Evolutionary conservation across 2,113 vertebrate genomes (phyloP), one percentile per base, ranked within the genome.

Genomic region (Cnemophilus loriae): DNA sequence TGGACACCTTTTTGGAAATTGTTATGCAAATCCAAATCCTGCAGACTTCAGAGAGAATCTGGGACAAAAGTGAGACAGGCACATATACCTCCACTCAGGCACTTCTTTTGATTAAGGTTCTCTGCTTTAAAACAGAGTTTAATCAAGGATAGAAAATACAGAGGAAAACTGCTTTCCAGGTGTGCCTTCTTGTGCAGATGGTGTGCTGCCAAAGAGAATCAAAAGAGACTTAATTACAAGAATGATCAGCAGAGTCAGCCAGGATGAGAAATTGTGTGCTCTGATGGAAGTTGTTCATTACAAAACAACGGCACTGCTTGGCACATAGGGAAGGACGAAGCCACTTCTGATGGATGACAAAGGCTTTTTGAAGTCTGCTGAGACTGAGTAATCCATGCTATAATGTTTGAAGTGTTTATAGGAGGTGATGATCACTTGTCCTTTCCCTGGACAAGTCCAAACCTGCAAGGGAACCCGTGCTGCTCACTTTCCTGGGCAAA

Each of bases 111-210:
- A 94, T 96, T 97, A 76, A 91, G 97, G 84, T 77, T 94, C 81
- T 95, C 49, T 84, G 76, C 84, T 96, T 93, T 97, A 94, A 96
- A 96, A 61, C 52, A 93, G 89, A 92, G 70, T 93, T 98, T 96
- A 97, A 95, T 97, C 94, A 97, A 97, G 96, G 94, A 92, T 80
- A 96, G 64, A 47, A 93, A 95, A 96, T 87, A 11, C 84, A 78
- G 86, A 95, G 89, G 63, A 92, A 95, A 97, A 74, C 41, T 4
- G 20, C 65, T 93, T 97, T 97, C 75, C 96, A 97, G 95, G 90
- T 96, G 92, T 94, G 86, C 87, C 65, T 95, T 91, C 92, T 95
- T 96, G 92, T 89, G 87, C 93, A 96, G 89, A 95, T 97, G 94
- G 94, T 97, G 37, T 30, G 27, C 93, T 92, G 95, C 95, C 95